Evolutionary conservation across 2,797 vertebrate species (phyloP).

Genomic region (Melopsittacus undulatus): DNA sequence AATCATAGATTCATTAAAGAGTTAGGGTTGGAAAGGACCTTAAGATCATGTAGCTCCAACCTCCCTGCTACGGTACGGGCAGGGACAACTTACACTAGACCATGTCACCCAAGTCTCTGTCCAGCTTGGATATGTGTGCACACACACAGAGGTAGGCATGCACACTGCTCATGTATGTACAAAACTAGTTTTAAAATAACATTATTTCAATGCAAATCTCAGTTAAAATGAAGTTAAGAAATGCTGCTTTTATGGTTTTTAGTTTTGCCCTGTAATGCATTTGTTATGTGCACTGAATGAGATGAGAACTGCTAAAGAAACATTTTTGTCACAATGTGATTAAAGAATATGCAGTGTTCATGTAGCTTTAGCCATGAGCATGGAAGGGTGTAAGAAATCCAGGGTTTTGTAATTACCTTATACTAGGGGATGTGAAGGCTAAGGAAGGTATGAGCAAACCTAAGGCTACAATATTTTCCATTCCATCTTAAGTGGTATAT

Average conservation of each 20-base stretch:
- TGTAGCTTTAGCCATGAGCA: neutral
- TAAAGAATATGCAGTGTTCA: neutral
- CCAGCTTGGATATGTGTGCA: neutral
- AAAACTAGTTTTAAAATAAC: neutral
- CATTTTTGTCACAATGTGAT: neutral
- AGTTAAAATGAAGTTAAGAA: neutral
- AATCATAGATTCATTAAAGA: neutral
- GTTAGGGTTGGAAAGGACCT: neutral
- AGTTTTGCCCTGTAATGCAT: neutral
- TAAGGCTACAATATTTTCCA: neutral
- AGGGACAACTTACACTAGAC: neutral
- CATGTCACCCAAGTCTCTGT: neutral
- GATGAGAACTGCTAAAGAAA: neutral
- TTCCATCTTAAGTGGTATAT: neutral
- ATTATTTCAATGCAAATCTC: neutral
- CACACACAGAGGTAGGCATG: neutral
- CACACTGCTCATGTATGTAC: neutral
- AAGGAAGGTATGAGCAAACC: neutral
- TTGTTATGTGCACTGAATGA: neutral
- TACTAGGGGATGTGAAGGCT: neutral
- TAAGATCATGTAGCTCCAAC: neutral
- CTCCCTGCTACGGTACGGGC: neutral
- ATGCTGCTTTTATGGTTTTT: neutral
- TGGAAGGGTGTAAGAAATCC: neutral
- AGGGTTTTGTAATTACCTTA: neutral